Conservation (phyloP, 2,888 invertebrate genomes). For the Drosophila eohydei region DNA sequence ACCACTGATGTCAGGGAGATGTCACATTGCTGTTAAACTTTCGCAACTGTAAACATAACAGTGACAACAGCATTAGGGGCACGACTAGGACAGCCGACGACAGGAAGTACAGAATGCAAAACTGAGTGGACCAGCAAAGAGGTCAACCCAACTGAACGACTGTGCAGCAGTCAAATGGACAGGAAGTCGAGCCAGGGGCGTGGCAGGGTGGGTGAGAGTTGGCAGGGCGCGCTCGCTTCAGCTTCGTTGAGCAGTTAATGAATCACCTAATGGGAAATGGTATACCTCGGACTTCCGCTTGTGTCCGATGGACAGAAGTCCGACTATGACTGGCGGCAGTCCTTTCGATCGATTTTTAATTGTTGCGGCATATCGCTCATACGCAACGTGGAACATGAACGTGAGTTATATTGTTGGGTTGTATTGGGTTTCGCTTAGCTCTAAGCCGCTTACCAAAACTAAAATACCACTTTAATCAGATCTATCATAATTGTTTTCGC, state of each 20-base stretch:
- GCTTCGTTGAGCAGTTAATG: conserved; percentile 69
- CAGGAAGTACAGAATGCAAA: conserved; percentile 68
- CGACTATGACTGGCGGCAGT: conserved; percentile 1
- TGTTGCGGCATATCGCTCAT: conserved; percentile 31
- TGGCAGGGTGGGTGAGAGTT: background rate
- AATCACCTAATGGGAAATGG: conserved; percentile 77
- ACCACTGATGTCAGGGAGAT: conserved; percentile 62
- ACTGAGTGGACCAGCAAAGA: conserved; percentile 26
- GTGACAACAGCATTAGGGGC: conserved; percentile 59
- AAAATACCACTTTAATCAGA: background rate
- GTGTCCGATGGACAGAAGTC: conserved; percentile 20
- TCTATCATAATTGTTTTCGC: background rate
- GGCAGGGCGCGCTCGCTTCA: background rate
- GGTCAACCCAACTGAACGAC: conserved; percentile 52
- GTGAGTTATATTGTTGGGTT: background rate
- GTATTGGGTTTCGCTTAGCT: background rate
- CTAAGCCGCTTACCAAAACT: conserved; percentile 11
- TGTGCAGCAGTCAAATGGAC: conserved; percentile 32
- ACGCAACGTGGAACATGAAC: conserved; percentile 3
- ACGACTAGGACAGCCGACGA: conserved; percentile 16
- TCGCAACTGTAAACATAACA: conserved; percentile 64
- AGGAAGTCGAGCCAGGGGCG: conserved; percentile 3
- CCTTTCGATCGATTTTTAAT: conserved; percentile 66
- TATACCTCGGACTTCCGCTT: conserved; percentile 63
- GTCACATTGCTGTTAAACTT: conserved; percentile 56